A percentile compares a stretch with the other conserved stretches of the same genome.
Conservation (phyloP, 92 coral and sea anemone genomes). For the Heliopora coerulea region DNA sequence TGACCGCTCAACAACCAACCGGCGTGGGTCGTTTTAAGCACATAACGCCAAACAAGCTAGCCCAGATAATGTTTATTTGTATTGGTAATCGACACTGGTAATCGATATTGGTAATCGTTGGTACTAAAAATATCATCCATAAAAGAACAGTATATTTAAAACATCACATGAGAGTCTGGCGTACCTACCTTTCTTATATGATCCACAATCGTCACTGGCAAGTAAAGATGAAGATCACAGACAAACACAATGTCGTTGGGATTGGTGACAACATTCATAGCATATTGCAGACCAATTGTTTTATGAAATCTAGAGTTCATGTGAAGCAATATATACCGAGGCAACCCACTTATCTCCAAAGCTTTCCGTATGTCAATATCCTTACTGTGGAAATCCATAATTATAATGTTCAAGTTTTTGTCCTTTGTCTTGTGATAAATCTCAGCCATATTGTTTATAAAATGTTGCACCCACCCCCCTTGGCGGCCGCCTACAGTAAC, state of each 20-base stretch:
- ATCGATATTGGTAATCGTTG: too few relatives aligned
- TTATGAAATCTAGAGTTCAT: conserved; percentile 63
- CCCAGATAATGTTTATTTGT: too few relatives aligned
- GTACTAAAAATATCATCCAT: too few relatives aligned
- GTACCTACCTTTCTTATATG: conserved; percentile 80
- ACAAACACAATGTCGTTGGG: conserved; percentile 74
- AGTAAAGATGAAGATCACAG: conserved; percentile 79
- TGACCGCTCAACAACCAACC: too few relatives aligned
- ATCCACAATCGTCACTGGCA: conserved; percentile 72
- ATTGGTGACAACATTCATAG: conserved; percentile 60
- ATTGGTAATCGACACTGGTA: too few relatives aligned
- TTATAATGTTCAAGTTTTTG: conserved; percentile 66
- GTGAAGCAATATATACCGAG: conserved; percentile 63
- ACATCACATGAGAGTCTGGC: too few relatives aligned
- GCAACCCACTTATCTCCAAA: conserved; percentile 67
- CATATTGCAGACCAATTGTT: conserved; percentile 74
- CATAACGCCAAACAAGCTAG: too few relatives aligned
- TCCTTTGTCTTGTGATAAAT: conserved; percentile 69
- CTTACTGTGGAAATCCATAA: conserved; percentile 75
- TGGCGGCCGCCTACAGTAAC: conserved; percentile 81
- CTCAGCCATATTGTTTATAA: conserved; percentile 69
- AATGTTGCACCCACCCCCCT: conserved; percentile 84
- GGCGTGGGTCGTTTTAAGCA: too few relatives aligned
- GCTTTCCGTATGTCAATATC: conserved; percentile 70
- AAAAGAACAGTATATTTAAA: too few relatives aligned